phyloP scores from a whole-genome alignment of 2,113 vertebrate species.

The Phaethon lepturus region DNA sequence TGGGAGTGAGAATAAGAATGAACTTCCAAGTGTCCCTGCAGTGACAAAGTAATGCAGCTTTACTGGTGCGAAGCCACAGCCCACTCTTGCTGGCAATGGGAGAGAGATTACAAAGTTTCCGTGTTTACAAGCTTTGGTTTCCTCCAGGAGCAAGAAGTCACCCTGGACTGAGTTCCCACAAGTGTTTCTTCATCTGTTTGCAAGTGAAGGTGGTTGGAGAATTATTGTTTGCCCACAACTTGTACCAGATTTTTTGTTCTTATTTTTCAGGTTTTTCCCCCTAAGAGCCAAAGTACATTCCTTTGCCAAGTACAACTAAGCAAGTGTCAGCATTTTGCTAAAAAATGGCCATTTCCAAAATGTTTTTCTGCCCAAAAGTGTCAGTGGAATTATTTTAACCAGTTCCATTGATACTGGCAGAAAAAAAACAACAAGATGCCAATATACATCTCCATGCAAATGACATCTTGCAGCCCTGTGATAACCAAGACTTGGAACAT shows the following conservation, averaged over 20 bases:
- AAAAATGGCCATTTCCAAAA: background rate
- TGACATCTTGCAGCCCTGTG: slow-evolving; percentile 47
- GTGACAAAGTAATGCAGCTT: background rate
- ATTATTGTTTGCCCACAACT: background rate
- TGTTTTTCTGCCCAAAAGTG: background rate
- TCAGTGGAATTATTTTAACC: background rate
- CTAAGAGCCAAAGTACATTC: background rate
- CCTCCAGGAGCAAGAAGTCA: background rate
- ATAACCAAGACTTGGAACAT: slow-evolving; percentile 51
- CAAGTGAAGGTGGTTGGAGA: background rate
- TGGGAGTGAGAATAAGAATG: background rate
- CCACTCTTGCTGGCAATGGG: background rate
- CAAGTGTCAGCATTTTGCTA: background rate
- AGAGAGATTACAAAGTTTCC: background rate
- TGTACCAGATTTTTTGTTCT: background rate
- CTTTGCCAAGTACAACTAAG: background rate
- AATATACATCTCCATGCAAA: background rate
- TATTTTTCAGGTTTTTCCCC: background rate
- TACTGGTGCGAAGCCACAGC: background rate
- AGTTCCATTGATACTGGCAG: background rate
- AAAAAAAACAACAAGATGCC: background rate
- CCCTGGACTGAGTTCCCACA: background rate
- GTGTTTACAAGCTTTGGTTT: background rate
- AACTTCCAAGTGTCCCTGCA: background rate
- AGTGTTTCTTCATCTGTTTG: background rate